These are phyloP conservation scores for Noctua fimbriata DNA, from an alignment of 2,888 invertebrate species.

Conservation along the genomic window DNA sequence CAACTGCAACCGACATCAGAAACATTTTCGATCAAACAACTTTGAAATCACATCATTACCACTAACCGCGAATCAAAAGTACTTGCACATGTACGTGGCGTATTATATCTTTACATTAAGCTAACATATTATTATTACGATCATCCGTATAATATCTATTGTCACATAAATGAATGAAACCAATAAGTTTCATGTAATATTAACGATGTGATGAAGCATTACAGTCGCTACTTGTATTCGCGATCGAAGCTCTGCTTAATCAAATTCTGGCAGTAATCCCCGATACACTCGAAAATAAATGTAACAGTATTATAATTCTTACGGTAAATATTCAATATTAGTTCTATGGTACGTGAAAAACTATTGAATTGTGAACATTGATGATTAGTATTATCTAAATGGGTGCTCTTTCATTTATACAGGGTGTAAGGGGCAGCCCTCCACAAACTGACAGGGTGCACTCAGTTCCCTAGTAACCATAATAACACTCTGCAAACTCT, in stretches of 20 bases:
- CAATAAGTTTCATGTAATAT: conserved; percentile 18
- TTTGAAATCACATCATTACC: conserved; percentile 20
- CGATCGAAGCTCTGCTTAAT: conserved; percentile 33
- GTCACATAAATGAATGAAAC: conserved; percentile 20
- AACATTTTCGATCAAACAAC: conserved; percentile 10
- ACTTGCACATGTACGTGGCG: neutral
- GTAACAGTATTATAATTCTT: conserved; percentile 6
- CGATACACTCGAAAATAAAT: conserved; percentile 25
- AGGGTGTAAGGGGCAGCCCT: no score
- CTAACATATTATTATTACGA: neutral
- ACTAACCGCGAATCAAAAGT: conserved; percentile 6
- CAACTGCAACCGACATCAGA: conserved; percentile 16
- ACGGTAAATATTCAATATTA: conserved; percentile 18
- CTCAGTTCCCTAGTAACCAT: no score
- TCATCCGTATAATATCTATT: neutral
- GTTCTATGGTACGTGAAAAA: neutral
- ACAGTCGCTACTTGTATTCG: conserved; percentile 7
- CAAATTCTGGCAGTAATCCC: conserved; percentile 18
- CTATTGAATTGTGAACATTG: neutral
- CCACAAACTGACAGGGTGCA: no score
- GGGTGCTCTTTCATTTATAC: neutral
- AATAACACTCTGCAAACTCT: no score
- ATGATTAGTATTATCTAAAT: neutral
- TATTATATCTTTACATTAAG: neutral
- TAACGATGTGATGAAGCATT: conserved; percentile 26